These are phyloP conservation scores for Lepus americanus DNA, from an alignment of 2,113 vertebrate species.

Conservation along the genomic window DNA sequence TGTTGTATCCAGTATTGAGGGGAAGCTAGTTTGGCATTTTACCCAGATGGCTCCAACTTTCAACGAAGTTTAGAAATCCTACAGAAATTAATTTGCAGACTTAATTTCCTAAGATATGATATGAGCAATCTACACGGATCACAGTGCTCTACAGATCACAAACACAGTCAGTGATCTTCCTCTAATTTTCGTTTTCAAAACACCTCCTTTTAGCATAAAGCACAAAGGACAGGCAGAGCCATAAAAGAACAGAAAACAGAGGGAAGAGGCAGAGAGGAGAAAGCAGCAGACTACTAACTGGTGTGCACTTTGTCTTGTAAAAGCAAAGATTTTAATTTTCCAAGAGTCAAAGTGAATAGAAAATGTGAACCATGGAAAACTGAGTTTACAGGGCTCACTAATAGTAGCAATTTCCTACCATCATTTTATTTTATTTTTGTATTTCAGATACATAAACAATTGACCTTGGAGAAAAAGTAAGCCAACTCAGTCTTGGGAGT, in stretches of 20 bases:
- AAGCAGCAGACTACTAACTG: constrained; percentile 41
- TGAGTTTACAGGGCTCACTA: neutral
- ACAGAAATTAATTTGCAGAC: constrained; percentile 42
- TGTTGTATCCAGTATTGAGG: neutral
- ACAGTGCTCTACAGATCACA: neutral
- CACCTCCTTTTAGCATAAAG: constrained; percentile 22
- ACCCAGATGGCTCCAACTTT: constrained; percentile 28
- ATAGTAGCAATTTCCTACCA: constrained; percentile 26
- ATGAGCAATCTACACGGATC: neutral
- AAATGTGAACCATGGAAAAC: constrained; percentile 68
- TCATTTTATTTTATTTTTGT: neutral
- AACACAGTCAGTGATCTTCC: constrained; percentile 7
- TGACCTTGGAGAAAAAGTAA: constrained; percentile 49
- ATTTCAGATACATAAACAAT: constrained; percentile 44
- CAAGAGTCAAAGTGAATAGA: constrained; percentile 56
- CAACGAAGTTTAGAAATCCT: constrained; percentile 22
- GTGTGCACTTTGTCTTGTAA: constrained; percentile 44
- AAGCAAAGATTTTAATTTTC: constrained; percentile 78
- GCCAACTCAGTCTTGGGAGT: neutral
- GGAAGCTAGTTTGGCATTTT: neutral
- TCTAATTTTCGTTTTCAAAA: constrained; percentile 57
- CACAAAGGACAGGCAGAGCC: constrained; percentile 39
- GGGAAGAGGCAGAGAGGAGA: neutral
- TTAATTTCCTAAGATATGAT: constrained; percentile 30
- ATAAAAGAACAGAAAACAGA: constrained; percentile 45